Percentiles rank a stretch among this genome's conserved stretches.
phyloP scores from a whole-genome alignment of 2,888 invertebrate species.

The Euclidia mi region DNA sequence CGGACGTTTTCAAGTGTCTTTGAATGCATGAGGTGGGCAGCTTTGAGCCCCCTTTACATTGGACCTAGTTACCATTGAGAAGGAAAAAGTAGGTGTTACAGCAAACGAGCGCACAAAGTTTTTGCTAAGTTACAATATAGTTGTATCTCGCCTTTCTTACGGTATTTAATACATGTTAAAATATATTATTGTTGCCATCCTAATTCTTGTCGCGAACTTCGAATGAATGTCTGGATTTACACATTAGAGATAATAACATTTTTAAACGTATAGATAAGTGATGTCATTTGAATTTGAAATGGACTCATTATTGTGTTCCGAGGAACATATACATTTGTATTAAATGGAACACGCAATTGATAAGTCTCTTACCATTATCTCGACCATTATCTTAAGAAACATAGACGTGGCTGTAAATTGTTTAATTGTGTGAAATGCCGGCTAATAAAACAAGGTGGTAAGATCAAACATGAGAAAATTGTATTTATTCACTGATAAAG shows the following conservation, averaged over 20 bases:
- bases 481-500: no score
- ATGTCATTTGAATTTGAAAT: slow-evolving; percentile 42
- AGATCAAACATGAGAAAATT: no score
- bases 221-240: slow-evolving; percentile 26
- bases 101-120: background rate
- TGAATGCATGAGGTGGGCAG: no score
- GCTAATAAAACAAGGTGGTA: no score
- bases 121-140: background rate
- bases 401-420: no score
- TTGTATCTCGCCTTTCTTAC: background rate
- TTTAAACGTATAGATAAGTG: no score
- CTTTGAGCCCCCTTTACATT: background rate
- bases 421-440: no score
- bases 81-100: no score
- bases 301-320: slow-evolving; percentile 26
- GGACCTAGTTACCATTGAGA: no score
- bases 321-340: slow-evolving; percentile 33
- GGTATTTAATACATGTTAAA: slow-evolving; percentile 31
- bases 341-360: slow-evolving; percentile 15
- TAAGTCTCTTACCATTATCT: background rate
- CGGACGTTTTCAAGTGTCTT: no score
- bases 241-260: no score
- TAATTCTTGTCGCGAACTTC: slow-evolving; percentile 33
- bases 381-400: no score
- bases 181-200: slow-evolving; percentile 42